These are phyloP conservation scores for Toxostoma redivivum DNA, from an alignment of 2,113 vertebrate species.

Conservation along the genomic window DNA sequence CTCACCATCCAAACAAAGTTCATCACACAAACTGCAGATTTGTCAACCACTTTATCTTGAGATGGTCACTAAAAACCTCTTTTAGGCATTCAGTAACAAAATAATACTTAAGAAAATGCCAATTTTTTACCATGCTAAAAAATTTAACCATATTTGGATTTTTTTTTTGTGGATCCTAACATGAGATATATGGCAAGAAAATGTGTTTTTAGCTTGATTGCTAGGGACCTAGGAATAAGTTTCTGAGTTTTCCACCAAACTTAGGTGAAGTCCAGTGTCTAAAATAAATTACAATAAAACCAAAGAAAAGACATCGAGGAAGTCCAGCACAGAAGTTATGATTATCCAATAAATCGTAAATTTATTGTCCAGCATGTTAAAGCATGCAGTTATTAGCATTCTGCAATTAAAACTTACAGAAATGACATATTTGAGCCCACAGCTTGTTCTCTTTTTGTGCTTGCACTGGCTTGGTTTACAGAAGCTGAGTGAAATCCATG, in stretches of 20 bases:
- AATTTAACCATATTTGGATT: not conserved
- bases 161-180: not conserved
- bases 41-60: not conserved
- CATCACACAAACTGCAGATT: not conserved
- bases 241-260: not conserved
- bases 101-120: not conserved
- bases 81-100: not conserved
- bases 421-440: not conserved
- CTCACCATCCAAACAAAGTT: not conserved
- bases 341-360: not conserved
- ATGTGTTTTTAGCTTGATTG: not conserved
- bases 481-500: not conserved
- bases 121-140: not conserved
- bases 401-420: not conserved
- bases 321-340: not conserved
- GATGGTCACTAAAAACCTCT: not conserved
- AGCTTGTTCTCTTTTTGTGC: not conserved
- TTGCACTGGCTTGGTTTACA: not conserved
- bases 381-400: not conserved
- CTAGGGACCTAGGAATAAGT: rapidly evolving
- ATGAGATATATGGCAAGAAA: not conserved
- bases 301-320: not conserved
- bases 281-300: not conserved
- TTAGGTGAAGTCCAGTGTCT: not conserved
- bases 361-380: not conserved